These are phyloP conservation scores for Bufo bufo DNA, from an alignment of 2,113 vertebrate species.

Conservation along the genomic window DNA sequence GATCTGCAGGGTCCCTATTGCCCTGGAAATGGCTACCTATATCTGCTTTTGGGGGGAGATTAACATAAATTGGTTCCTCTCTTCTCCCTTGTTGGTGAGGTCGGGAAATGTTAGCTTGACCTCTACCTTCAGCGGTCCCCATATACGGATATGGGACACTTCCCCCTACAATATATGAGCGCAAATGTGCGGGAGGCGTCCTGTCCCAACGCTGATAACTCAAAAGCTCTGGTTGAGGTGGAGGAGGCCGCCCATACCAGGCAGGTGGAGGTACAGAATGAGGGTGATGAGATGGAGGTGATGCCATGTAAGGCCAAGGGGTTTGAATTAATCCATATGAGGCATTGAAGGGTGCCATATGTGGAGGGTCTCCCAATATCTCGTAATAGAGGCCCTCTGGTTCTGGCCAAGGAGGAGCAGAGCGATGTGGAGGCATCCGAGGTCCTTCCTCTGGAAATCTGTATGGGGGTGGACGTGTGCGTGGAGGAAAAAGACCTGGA, in stretches of 20 bases:
- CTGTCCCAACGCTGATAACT: conserved; percentile 60
- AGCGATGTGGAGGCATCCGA: conserved; percentile 61
- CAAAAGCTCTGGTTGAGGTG: conserved; percentile 46
- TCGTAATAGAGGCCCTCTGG: conserved; percentile 79
- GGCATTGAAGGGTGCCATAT: conserved; percentile 64
- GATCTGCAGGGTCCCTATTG: conserved; percentile 43
- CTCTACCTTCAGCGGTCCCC: conserved; percentile 53
- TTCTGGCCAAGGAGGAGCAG: conserved; percentile 56
- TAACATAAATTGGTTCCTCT: conserved; percentile 78
- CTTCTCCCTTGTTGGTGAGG: conserved; percentile 27
- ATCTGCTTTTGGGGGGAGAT: conserved; percentile 66
- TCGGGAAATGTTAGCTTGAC: conserved; percentile 43
- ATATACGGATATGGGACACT: conserved; percentile 67
- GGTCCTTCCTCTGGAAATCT: conserved; percentile 66
- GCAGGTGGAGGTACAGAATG: conserved; percentile 58
- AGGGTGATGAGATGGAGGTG: conserved; percentile 64
- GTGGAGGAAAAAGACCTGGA: conserved; percentile 61
- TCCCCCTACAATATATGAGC: conserved; percentile 69
- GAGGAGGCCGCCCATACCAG: conserved; percentile 37
- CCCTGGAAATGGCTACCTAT: conserved; percentile 54
- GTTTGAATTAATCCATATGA: conserved; percentile 67
- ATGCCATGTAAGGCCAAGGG: conserved; percentile 63
- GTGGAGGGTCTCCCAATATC: conserved; percentile 66
- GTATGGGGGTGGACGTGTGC: conserved; percentile 62
- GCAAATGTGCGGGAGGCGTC: conserved; percentile 65